Evolutionary conservation across 2,797 vertebrate genomes (phyloP), one percentile per base, ranked within the genome.

Genomic region (Lepidocolaptes lacrymiger): DNA sequence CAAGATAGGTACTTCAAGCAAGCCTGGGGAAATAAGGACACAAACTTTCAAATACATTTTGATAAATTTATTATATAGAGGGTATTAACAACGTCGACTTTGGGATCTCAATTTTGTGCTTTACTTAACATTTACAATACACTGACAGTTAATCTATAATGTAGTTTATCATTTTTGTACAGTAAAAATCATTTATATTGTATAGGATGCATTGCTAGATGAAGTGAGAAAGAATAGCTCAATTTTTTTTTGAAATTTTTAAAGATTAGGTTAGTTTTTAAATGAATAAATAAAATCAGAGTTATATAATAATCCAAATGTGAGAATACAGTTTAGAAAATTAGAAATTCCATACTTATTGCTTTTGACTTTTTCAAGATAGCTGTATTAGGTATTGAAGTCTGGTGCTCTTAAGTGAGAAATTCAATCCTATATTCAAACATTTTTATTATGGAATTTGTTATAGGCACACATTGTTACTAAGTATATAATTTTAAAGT

Each of bases 91-190:
- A 21, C 48, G 24, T 44, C 88, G 62, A 71, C 64, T 41, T 75
- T 55, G 56, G 30, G 37, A 75, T 86, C 73, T 84, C 85, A 81
- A 39, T 86, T 75, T 94, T 94, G 59, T 91, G 43, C n/a, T 91
- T 95, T 92, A 22, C 66, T 91, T 95, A 90, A 84, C 13, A 66
- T 84, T 84, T 91, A 61, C 27, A 86, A 15, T 8, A 1, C 76
- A 73, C 9, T 52, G 51, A 69, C 49, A 82, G 12, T 66, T 68
- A 91, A 86, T 91, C 46, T 91, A 90, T 90, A 79, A 41, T 44
- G 32, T 18, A 84, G 77, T 62, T 74, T 75, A 34, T 71, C 27
- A 41, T 54, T 90, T 95, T 74, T 85, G 43, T 86, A 61, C 8
- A 74, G 77, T 63, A 74, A 88, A 92, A 71, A 7, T 6, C 2